phyloP scores from a whole-genome alignment of 2,797 vertebrate species.

The Catostomus latipinnis region DNA sequence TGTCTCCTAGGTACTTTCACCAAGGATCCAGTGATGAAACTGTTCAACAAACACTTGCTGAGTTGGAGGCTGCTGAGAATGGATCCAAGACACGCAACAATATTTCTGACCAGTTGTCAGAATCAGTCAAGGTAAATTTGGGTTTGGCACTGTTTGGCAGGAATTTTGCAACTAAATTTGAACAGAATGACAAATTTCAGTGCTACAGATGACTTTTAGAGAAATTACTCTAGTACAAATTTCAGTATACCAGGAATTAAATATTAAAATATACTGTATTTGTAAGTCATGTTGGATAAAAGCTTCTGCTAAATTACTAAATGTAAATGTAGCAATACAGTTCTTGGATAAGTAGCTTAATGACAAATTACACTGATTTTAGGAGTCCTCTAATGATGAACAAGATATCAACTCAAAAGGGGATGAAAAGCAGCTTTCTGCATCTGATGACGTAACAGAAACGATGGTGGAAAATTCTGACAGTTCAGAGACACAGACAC shows the following conservation, averaged over 20 bases:
- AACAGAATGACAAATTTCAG: not conserved
- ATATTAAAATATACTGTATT: not conserved
- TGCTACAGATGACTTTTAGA: not conserved
- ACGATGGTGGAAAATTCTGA: conserved; percentile 15
- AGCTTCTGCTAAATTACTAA: no score
- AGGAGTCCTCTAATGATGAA: conserved; percentile 42
- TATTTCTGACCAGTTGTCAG: not conserved
- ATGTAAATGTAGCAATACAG: not conserved
- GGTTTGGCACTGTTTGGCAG: not conserved
- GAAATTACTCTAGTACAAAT: not conserved
- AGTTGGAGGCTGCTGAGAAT: not conserved
- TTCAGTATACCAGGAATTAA: not conserved
- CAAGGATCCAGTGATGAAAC: not conserved
- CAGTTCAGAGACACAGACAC: not conserved
- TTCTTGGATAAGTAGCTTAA: not conserved
- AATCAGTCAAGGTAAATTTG: not conserved
- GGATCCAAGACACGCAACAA: not conserved
- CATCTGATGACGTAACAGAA: not conserved
- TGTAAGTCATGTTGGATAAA: no score
- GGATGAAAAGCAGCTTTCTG: not conserved
- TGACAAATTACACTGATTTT: not conserved
- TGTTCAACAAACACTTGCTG: not conserved
- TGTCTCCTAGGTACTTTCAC: conserved; percentile 12
- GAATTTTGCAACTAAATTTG: not conserved
- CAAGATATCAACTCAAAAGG: not conserved